Evolutionary conservation across 2,888 invertebrate species (phyloP).

Genomic region (Tromatobia lineatoria): DNA sequence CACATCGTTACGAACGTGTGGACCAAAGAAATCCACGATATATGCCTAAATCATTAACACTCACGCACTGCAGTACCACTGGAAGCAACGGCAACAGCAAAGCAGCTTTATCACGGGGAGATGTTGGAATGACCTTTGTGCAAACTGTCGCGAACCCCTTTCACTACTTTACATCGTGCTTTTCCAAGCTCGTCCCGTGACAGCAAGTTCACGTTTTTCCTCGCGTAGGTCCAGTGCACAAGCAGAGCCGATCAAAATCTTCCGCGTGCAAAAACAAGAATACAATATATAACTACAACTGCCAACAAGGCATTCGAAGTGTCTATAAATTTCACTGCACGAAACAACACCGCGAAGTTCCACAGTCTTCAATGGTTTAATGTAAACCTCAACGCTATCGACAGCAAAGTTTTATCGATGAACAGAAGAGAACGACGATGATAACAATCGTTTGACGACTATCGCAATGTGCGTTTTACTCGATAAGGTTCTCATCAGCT

Average conservation of each 20-base stretch:
- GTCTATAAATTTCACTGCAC: background rate
- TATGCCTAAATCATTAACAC: slow-evolving; percentile 39
- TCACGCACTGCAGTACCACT: slow-evolving; percentile 29
- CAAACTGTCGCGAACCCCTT: slow-evolving; percentile 61
- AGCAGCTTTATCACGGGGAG: slow-evolving; percentile 57
- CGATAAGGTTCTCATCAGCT: slow-evolving; percentile 30
- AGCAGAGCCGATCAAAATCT: slow-evolving; percentile 4
- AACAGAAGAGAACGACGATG: slow-evolving; percentile 7
- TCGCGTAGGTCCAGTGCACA: background rate
- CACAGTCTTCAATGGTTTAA: slow-evolving; percentile 9
- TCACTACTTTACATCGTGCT: slow-evolving; percentile 58
- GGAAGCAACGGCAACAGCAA: background rate
- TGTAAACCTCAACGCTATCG: slow-evolving; percentile 33
- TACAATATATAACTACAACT: background rate
- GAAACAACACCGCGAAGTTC: slow-evolving; percentile 16
- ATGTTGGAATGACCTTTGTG: slow-evolving; percentile 63
- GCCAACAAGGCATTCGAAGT: background rate
- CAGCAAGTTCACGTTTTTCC: slow-evolving; percentile 52
- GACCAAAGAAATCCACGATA: background rate
- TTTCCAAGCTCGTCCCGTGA: slow-evolving; percentile 41
- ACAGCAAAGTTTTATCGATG: slow-evolving; percentile 52
- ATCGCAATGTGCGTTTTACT: slow-evolving; percentile 11
- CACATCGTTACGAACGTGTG: background rate
- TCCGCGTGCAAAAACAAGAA: background rate
- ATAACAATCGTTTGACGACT: slow-evolving; percentile 33